These are phyloP conservation scores for Sebastes cheni DNA, from an alignment of 2,797 vertebrate genomes.

Conservation along the genomic window DNA sequence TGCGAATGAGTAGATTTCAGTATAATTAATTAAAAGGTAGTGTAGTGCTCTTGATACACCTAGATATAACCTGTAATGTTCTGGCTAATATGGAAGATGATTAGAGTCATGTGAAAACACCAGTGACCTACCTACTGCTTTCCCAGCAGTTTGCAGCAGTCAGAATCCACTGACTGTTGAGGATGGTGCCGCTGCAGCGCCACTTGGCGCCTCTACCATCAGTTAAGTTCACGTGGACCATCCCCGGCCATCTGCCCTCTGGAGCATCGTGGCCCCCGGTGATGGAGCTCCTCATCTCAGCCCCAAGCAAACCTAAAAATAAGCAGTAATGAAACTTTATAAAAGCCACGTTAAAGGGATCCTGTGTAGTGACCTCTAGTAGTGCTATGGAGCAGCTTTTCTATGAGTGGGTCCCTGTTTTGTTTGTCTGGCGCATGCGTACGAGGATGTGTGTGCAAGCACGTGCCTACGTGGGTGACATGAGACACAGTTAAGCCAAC, in stretches of 20 bases:
- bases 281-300: constrained; percentile 26
- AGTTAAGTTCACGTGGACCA: constrained; percentile 37
- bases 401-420: too few species aligned
- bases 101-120: neutral
- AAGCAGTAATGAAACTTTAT: neutral
- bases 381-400: neutral
- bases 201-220: fast-evolving
- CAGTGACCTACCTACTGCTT: constrained; percentile 1
- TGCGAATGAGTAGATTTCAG: neutral
- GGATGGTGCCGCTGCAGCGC: constrained; percentile 43
- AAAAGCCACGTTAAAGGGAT: neutral
- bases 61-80: too few species aligned
- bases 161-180: constrained; percentile 26
- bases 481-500: neutral
- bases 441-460: too few species aligned
- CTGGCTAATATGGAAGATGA: neutral
- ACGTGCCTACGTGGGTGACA: too few species aligned
- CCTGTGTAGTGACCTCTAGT: neutral
- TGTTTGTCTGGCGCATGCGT: too few species aligned
- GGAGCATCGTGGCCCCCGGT: neutral
- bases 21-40: neutral
- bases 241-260: neutral
- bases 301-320: constrained; percentile 27
- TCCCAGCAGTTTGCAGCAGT: constrained; percentile 40
- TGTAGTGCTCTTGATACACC: neutral